Base-by-base conservation (phyloP, 1,140 invertebrate species). In the Lordiphosa collinella region DNA sequence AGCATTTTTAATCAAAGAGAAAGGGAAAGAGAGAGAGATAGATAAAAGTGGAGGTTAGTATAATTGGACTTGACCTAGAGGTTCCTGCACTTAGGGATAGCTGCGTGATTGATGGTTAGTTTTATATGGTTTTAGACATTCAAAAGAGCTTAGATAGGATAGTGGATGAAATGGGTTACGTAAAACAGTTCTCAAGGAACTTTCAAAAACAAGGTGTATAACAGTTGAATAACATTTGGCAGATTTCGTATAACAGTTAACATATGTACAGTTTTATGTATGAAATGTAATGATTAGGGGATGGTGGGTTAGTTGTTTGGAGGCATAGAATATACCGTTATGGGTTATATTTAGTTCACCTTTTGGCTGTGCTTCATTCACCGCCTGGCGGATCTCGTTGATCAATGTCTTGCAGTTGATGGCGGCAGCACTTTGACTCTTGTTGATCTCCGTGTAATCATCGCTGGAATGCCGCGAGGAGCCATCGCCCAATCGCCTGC, bases 351-450 rank as follows among this genome's bases (percentile, higher is more conserved):
- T 41, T 82, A 65, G 57, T 75, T 90, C 91, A 94, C 94, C 94
- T 93, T 93, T 92, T 65, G 94, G 93, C 91, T 95, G 95, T 53
- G 94, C 94, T 88, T 95, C 94, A 86, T 92, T 95, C 65, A 96
- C 94, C 70, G 94, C 94, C 89, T 94, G 93, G 61, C 94, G 91
- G 72, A 95, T 95, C 90, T 95, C 94, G 82, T 95, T 94, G 44
- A 94, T 93, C 58, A 95, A 90, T 89, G 94, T 93, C 90, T 95
- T 94, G 69, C 94, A 94, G 67, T 94, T 89, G 43, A 86, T 80
- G 38, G 86, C 82, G 43, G 79, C 88, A 47, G 66, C 70, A 68
- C 79, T 86, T 87, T 85, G 88, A 38, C 63, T 87, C 89, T 92
- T 92, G 84, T 92, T 93, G 44, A 92, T 88, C 87, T 93, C 92